phyloP scores from a whole-genome alignment of 2,888 invertebrate genomes.

The Phortica magna region DNA sequence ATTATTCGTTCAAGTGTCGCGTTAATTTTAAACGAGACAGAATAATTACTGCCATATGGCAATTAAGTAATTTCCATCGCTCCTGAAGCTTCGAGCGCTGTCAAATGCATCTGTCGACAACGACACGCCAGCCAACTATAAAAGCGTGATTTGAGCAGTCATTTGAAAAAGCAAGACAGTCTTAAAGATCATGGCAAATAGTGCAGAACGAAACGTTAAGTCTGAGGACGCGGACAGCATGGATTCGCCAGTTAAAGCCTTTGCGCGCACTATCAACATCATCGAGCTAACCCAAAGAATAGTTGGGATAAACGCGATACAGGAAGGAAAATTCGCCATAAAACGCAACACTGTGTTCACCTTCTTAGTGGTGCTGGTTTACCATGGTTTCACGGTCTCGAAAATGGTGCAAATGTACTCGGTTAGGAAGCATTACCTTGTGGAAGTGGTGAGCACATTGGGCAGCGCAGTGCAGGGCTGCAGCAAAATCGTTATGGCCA shows the following conservation, averaged over 20 bases:
- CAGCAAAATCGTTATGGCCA: constrained; percentile 48
- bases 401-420: constrained; percentile 46
- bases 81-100: background rate
- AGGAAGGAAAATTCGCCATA: constrained; percentile 49
- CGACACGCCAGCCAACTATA: background rate
- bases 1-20: background rate
- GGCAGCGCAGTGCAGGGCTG: constrained; percentile 56
- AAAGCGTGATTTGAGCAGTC: background rate
- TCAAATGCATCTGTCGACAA: constrained; percentile 11
- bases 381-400: constrained; percentile 43
- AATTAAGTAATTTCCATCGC: constrained; percentile 2
- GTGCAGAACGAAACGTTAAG: background rate
- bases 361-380: constrained; percentile 33
- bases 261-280: background rate
- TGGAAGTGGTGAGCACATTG: constrained; percentile 53
- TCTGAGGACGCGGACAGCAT: background rate
- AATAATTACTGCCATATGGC: background rate
- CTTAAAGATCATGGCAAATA: background rate
- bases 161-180: background rate
- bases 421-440: constrained; percentile 48
- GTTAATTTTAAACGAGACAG: background rate
- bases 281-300: background rate
- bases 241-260: background rate
- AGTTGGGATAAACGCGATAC: background rate
- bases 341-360: constrained; percentile 14